phyloP scores from a whole-genome alignment of 2,797 vertebrate genomes.

The Enteromius unitaeniatus region DNA sequence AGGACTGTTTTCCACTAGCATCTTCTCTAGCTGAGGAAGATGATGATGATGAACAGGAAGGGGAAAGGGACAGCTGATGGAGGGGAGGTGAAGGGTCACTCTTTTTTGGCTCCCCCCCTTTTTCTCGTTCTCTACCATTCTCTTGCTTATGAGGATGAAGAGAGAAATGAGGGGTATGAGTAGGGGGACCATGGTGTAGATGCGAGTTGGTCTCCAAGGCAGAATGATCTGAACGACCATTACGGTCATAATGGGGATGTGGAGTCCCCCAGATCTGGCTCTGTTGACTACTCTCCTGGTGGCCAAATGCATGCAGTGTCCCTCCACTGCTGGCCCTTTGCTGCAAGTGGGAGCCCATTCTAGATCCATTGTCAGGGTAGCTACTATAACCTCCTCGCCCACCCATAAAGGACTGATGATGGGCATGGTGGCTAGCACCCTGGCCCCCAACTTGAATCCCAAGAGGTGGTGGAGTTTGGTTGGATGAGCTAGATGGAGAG shows the following conservation, averaged over 20 bases:
- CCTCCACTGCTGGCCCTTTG: constrained; percentile 60
- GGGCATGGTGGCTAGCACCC: constrained; percentile 73
- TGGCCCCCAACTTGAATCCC: constrained; percentile 72
- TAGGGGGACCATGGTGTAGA: constrained; percentile 67
- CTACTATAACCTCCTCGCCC: constrained; percentile 78
- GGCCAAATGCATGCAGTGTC: constrained; percentile 76
- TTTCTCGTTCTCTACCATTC: constrained; percentile 71
- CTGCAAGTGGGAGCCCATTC: constrained; percentile 73
- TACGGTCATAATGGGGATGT: constrained; percentile 81
- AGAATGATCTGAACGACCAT: constrained; percentile 74
- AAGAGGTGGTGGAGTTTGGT: constrained; percentile 79
- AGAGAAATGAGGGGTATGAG: constrained; percentile 74
- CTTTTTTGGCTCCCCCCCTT: constrained; percentile 76
- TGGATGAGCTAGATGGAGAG: constrained; percentile 73
- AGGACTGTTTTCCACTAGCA: constrained; percentile 69
- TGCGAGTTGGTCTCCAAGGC: constrained; percentile 74
- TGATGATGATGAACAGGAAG: constrained; percentile 82
- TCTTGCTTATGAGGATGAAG: constrained; percentile 76
- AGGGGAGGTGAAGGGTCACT: constrained; percentile 73
- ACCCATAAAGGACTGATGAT: constrained; percentile 80
- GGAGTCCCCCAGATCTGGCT: constrained; percentile 78
- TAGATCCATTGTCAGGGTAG: constrained; percentile 76
- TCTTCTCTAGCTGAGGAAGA: constrained; percentile 80
- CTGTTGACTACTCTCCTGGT: constrained; percentile 79
- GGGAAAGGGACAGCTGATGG: constrained; percentile 76